Conservation (phyloP, 2,888 invertebrate species). For the Teinopalpus imperialis region DNA sequence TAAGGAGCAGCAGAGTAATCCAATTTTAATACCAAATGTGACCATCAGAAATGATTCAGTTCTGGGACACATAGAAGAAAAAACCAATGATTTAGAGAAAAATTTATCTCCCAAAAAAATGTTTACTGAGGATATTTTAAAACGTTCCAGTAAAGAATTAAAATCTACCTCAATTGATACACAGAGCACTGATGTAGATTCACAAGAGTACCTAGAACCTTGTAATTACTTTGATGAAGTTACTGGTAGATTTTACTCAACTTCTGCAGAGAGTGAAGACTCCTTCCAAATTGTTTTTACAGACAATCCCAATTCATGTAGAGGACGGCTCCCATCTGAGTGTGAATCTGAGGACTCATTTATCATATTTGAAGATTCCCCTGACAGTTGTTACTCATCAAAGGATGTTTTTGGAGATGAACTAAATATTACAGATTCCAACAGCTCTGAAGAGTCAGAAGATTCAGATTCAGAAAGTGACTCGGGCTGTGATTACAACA, state of each 20-base stretch:
- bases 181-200: constrained; percentile 27
- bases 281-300: constrained; percentile 73
- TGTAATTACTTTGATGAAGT: constrained; percentile 57
- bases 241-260: constrained; percentile 55
- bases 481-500: constrained; percentile 46
- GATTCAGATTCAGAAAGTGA: constrained; percentile 38
- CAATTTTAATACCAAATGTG: constrained; percentile 12
- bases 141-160: constrained; percentile 1
- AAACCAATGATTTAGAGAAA: not conserved
- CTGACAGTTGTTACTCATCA: constrained; percentile 63
- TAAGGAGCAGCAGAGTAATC: constrained; percentile 13
- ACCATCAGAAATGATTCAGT: constrained; percentile 23
- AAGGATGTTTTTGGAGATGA: constrained; percentile 64
- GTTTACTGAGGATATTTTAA: constrained; percentile 8
- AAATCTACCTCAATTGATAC: not conserved
- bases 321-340: constrained; percentile 57
- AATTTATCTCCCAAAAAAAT: not conserved
- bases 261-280: constrained; percentile 62
- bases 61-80: not conserved
- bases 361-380: constrained; percentile 73
- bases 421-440: constrained; percentile 27
- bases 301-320: constrained; percentile 44
- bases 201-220: constrained; percentile 27
- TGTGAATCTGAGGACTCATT: constrained; percentile 84
- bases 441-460: constrained; percentile 29